Base-by-base conservation (phyloP, 2,888 invertebrate species). In the Aporophyla nigra region DNA sequence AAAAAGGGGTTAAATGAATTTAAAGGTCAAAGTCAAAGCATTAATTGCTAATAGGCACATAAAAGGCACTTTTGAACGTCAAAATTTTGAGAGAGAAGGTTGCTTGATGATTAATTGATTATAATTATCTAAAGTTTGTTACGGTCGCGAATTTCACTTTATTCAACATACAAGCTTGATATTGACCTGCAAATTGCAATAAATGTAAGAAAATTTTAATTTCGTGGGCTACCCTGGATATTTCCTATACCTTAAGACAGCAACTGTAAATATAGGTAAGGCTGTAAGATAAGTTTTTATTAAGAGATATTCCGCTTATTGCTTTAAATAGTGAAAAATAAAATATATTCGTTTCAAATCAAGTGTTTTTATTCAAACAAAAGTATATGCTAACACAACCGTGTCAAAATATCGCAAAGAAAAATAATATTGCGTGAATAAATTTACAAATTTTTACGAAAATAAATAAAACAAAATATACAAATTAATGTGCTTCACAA, bases 261-360 rank as follows among this genome's bases (percentile, higher is more conserved):
- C 46, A 63, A 65, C 72, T 86, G 84, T 92, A 90, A 76, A 88
- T 85, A 87, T 88, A 85, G 81, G 12, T 33, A 33, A 59, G 33
- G 33, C 33, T 59, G 27, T 86, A 87, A 76, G 53, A 61, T 0
- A 33, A 54, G 71, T 12, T 69, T 21, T 51, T 46, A 61, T 27
- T 40, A 14, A 59, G 33, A 62, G 21, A 54, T 21, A 49, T 54
- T n/a, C 62, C 33, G 14, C 5, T 54, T 58, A 43, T 9, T 54
- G 16, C 16, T 61, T 46, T 56, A 59, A 62, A 58, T 21, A 33
- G 40, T 49, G 27, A n/a, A 53, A 74, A 63, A 56, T 69, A 33
- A 51, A 56, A 63, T 19, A 51, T 24, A 53, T 51, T 53, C 2
- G 63, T 70, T 61, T 9, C 33, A n/a, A 77, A 56, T 58, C 33